Evolutionary conservation across 1,140 invertebrate genomes (phyloP).

Genomic region (Chrysopa pallens): DNA sequence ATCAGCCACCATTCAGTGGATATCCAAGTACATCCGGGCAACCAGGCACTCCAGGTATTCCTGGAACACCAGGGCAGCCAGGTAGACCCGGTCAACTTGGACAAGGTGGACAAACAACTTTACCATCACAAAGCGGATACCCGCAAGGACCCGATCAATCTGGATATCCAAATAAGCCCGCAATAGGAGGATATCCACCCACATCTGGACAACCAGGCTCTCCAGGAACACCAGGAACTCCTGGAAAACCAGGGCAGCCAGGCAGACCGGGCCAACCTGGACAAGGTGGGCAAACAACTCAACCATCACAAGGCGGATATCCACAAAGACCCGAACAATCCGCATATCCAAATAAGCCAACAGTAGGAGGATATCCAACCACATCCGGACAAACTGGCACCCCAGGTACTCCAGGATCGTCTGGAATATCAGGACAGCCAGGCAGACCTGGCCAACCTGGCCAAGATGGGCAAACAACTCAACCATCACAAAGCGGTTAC

Average conservation of each 20-base stretch:
- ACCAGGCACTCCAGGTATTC: slow-evolving; percentile 26
- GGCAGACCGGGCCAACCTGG: too few species aligned
- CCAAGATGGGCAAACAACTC: too few species aligned
- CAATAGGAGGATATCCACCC: too few species aligned
- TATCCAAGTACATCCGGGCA: slow-evolving; percentile 15
- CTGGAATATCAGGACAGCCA: slow-evolving; percentile 9
- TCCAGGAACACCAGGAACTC: slow-evolving; percentile 5
- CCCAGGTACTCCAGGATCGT: slow-evolving; percentile 12
- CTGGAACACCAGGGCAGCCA: slow-evolving; percentile 14
- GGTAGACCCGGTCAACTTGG: slow-evolving; percentile 8
- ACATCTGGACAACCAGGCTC: background rate
- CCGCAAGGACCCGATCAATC: too few species aligned
- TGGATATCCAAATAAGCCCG: too few species aligned
- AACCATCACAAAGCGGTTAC: too few species aligned
- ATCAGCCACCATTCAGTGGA: background rate
- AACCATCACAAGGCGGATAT: too few species aligned
- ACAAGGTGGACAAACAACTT: background rate
- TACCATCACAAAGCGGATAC: too few species aligned
- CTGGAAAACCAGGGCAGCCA: slow-evolving; percentile 6
- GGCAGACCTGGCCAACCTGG: slow-evolving; percentile 3
- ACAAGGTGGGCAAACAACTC: too few species aligned
- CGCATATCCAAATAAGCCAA: too few species aligned
- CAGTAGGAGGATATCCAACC: too few species aligned
- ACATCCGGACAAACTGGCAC: slow-evolving; percentile 1
- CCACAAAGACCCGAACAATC: too few species aligned